A percentile compares a stretch with the other conserved stretches of the same genome.
Evolutionary conservation across 2,888 invertebrate genomes (phyloP).

Genomic region (Sinelater perroti): DNA sequence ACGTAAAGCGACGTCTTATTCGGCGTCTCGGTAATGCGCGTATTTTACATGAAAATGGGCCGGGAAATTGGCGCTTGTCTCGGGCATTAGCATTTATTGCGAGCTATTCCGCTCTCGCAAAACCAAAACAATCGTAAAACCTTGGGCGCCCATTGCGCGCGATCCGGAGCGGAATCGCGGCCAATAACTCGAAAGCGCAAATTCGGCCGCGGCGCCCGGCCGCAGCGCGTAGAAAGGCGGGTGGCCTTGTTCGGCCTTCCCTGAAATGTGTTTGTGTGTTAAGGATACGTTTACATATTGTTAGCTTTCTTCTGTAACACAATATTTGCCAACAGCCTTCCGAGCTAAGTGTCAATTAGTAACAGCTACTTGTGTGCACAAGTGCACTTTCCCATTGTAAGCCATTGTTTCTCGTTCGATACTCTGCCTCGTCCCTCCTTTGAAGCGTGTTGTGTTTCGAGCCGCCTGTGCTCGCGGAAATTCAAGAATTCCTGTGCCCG

Average conservation of each 20-base stretch:
- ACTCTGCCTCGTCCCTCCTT: slow-evolving; percentile 19
- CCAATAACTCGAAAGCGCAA: neutral
- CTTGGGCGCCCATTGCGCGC: slow-evolving; percentile 2
- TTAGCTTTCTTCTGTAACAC: slow-evolving; percentile 56
- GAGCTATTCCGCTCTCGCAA: slow-evolving; percentile 20
- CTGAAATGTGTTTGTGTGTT: slow-evolving; percentile 21
- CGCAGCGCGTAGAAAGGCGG: slow-evolving; percentile 1
- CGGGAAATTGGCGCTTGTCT: slow-evolving; percentile 49
- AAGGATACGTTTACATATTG: slow-evolving; percentile 56
- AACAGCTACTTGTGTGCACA: slow-evolving; percentile 56
- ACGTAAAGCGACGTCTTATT: slow-evolving; percentile 49
- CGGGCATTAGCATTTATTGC: slow-evolving; percentile 40
- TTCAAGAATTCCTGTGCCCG: no score
- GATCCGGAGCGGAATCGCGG: neutral
- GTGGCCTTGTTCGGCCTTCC: slow-evolving; percentile 14
- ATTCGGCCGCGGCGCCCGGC: neutral
- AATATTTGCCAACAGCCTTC: slow-evolving; percentile 57
- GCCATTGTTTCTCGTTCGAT: slow-evolving; percentile 30
- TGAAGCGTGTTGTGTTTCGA: slow-evolving; percentile 21
- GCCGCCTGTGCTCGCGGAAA: no score
- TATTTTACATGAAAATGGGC: slow-evolving; percentile 49
- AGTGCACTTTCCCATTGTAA: slow-evolving; percentile 49
- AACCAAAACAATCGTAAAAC: slow-evolving; percentile 27
- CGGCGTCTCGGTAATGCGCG: slow-evolving; percentile 47
- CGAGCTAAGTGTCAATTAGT: slow-evolving; percentile 59